These are phyloP conservation scores for Lerista edwardsae DNA, from an alignment of 2,797 vertebrate genomes.

Conservation along the genomic window DNA sequence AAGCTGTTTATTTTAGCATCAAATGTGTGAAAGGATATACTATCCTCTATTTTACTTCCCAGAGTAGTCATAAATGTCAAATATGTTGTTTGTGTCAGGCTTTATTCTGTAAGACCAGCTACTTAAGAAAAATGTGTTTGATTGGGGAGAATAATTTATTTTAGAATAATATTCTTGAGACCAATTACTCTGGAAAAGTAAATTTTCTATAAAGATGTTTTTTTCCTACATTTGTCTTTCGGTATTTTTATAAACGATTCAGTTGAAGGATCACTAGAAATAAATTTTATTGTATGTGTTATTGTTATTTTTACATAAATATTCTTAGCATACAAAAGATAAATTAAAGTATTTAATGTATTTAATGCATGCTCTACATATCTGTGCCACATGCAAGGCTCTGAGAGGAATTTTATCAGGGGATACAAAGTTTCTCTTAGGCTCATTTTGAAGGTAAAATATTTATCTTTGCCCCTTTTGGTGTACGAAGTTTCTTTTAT, in stretches of 20 bases:
- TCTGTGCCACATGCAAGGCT: too few relatives aligned
- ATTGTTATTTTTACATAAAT: too few relatives aligned
- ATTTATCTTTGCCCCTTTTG: too few relatives aligned
- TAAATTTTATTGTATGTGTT: background rate
- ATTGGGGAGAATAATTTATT: slow-evolving; percentile 38
- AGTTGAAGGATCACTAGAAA: background rate
- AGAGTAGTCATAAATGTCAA: slow-evolving; percentile 7
- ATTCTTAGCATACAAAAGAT: too few relatives aligned
- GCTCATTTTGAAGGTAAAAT: too few relatives aligned
- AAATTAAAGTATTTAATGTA: too few relatives aligned
- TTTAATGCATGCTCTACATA: too few relatives aligned
- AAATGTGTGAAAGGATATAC: background rate
- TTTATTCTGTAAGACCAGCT: slow-evolving; percentile 12
- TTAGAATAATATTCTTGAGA: slow-evolving; percentile 32
- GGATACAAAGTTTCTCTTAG: too few relatives aligned
- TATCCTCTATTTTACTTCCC: slow-evolving; percentile 6
- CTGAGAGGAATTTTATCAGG: too few relatives aligned
- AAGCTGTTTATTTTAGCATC: slow-evolving; percentile 19
- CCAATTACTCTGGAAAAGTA: slow-evolving; percentile 24
- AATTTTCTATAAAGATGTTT: background rate
- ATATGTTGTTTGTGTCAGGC: slow-evolving; percentile 37
- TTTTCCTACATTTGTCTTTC: slow-evolving; percentile 1
- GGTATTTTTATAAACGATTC: background rate
- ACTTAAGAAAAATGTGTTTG: slow-evolving; percentile 34
- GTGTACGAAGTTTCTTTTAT: too few relatives aligned